Base-by-base conservation (phyloP, 2,888 invertebrate genomes). In the Pammene fasciana region DNA sequence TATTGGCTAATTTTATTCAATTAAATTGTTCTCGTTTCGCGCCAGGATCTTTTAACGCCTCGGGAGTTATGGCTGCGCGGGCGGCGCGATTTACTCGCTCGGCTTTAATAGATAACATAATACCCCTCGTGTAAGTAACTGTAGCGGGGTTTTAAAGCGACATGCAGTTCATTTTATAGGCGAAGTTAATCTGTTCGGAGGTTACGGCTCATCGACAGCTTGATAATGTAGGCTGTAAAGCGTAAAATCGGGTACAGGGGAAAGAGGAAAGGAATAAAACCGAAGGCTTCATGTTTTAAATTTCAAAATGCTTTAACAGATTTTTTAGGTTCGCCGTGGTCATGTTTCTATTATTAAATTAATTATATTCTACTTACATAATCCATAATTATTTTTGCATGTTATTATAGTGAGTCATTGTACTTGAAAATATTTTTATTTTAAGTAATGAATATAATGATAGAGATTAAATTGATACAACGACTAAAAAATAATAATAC, bases 1-100 rank as follows among this genome's bases (percentile, higher is more conserved):
- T 92, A 92, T 92, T 89, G 90, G 89, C 89, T 92, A 92, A 92
- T 92, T 92, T 92, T 87, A 88, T 91, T 89, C 92, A 91, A 92
- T 92, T 91, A 91, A 90, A 91, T 89, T 89, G 90, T 90, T 89
- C 86, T 79, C 79, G 80, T 78, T 82, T 83, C 81, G 78, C 79
- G 79, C 83, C 78, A 72, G 76, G 78, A 76, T 81, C 83, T 86
- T 88, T 89, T 87, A 88, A 85, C 89, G 86, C 88, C 83, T 86
- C 73, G 80, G 76, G 85, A 89, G 84, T 89, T 88, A 89, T 87
- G 84, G 87, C 85, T 52, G 54, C 55, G 48, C 50, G 43, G 68
- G 57, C 64, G 52, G 60, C 52, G 67, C 65, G 67, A 73, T 75
- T 75, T 73, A 73, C 68, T 61, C 50, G 36, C 67, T 8, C 45